A percentile compares a stretch with the other conserved stretches of the same genome.
phyloP scores from a whole-genome alignment of 2,888 invertebrate species.

The Calliopum simillimum region DNA sequence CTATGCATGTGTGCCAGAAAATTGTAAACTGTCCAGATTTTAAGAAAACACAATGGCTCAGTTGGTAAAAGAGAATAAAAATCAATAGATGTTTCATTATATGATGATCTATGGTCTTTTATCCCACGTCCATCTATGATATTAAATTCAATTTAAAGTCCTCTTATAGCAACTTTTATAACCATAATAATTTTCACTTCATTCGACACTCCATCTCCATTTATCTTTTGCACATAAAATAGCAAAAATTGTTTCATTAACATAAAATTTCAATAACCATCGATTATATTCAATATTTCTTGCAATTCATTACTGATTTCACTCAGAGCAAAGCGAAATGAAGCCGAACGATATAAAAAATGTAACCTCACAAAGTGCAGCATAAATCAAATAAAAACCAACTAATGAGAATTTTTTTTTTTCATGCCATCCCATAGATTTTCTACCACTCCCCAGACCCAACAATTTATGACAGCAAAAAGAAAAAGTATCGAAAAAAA shows the following conservation, averaged over 20 bases:
- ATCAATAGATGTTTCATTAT: too few relatives aligned
- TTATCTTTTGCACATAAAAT: too few relatives aligned
- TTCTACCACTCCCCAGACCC: not conserved
- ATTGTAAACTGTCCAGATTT: too few relatives aligned
- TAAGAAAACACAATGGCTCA: too few relatives aligned
- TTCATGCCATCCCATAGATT: not conserved
- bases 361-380: not conserved
- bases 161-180: too few relatives aligned
- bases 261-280: constrained; percentile 47
- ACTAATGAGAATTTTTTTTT: constrained; percentile 22
- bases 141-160: too few relatives aligned
- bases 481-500: constrained; percentile 1
- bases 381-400: constrained; percentile 26
- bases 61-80: too few relatives aligned
- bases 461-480: constrained; percentile 6
- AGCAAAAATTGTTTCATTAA: constrained; percentile 7
- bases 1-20: too few relatives aligned
- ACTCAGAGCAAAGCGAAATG: not conserved
- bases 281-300: constrained; percentile 48
- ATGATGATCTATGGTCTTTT: too few relatives aligned
- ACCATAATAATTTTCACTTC: too few relatives aligned
- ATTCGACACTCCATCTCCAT: too few relatives aligned
- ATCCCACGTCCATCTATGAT: too few relatives aligned
- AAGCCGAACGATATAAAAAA: not conserved
- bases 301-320: constrained; percentile 25